Evolutionary conservation across 2,797 vertebrate genomes (phyloP).

Genomic region (Urocyon cinereoargenteus): DNA sequence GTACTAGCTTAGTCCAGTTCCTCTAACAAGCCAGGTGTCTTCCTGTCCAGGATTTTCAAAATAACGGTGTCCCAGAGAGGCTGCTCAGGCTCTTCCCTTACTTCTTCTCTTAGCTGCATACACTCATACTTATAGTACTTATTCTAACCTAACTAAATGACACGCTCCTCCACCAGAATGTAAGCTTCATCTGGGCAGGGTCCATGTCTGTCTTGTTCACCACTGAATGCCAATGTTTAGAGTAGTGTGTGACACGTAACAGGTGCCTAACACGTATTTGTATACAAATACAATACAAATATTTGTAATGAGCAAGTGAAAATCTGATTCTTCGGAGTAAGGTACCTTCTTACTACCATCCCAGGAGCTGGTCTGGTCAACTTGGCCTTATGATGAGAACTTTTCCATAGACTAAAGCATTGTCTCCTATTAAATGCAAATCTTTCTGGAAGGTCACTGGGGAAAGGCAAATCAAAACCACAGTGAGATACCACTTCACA

Average conservation of each 20-base stretch:
- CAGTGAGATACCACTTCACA: neutral
- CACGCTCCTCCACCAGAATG: neutral
- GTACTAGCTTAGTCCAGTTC: neutral
- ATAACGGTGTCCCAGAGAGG: neutral
- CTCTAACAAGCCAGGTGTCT: neutral
- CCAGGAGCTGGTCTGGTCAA: neutral
- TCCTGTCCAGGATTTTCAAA: neutral
- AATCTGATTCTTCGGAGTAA: slow-evolving; percentile 7
- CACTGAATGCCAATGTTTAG: neutral
- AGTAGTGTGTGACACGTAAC: neutral
- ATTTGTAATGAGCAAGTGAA: neutral
- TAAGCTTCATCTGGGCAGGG: neutral
- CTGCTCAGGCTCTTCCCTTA: neutral
- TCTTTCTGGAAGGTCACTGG: neutral
- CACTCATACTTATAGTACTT: neutral
- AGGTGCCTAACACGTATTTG: neutral
- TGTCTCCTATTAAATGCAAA: neutral
- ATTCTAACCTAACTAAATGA: neutral
- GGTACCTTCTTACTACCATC: neutral
- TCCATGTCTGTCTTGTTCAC: neutral
- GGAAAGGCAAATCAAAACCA: slow-evolving; percentile 30
- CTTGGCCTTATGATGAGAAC: neutral
- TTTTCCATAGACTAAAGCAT: neutral
- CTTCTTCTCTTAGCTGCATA: neutral
- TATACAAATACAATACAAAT: no score